Evolutionary conservation across 1,140 invertebrate species (phyloP).

Genomic region (Neodiprion virginianus): DNA sequence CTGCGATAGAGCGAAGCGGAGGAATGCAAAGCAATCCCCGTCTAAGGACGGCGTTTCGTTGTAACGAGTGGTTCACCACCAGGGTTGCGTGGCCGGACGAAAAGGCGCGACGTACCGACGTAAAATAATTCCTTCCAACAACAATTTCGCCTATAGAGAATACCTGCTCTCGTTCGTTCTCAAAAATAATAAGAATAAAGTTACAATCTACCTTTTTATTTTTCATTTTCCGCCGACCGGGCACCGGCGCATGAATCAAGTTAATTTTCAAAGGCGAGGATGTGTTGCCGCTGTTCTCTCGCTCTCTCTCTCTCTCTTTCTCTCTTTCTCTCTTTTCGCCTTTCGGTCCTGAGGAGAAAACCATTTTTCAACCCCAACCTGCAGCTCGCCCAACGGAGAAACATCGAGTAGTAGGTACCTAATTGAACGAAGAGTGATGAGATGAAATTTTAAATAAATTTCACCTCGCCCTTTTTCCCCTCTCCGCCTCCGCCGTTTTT

Average conservation of each 20-base stretch:
- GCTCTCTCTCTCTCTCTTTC: no score
- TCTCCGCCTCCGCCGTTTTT: no score
- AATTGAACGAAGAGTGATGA: constrained; percentile 5
- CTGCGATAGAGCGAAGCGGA: no score
- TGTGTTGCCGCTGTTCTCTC: no score
- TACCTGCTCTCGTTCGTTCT: background rate
- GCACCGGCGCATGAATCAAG: no score
- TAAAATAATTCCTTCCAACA: background rate
- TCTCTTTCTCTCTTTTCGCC: no score
- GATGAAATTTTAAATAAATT: background rate
- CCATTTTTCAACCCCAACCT: background rate
- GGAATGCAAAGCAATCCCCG: no score
- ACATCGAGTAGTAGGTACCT: background rate
- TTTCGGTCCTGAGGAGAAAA: background rate
- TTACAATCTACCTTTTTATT: no score
- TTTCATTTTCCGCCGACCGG: no score
- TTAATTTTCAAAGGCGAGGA: no score
- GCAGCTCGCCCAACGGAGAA: no score
- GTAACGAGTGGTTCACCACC: background rate
- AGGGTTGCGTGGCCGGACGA: background rate
- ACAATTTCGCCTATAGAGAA: background rate
- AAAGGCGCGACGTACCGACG: background rate
- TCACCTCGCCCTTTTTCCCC: background rate
- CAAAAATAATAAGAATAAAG: no score
- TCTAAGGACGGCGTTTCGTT: background rate